These are phyloP conservation scores for Neotoma lepida DNA, from an alignment of 2,113 vertebrate species.

Conservation along the genomic window DNA sequence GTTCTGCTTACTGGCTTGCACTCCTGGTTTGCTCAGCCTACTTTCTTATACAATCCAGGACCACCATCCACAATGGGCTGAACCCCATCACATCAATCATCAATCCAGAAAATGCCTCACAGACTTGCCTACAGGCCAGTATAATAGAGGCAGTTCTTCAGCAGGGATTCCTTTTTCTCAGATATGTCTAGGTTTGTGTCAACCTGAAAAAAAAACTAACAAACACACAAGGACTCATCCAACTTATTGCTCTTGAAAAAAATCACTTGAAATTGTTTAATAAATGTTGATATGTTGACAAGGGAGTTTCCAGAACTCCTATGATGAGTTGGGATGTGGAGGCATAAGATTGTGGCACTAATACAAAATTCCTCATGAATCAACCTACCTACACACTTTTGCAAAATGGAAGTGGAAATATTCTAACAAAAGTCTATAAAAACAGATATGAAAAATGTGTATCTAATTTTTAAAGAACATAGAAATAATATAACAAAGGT, in stretches of 20 bases:
- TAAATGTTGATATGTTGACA: not conserved
- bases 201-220: not conserved
- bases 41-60: not conserved
- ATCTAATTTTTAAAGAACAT: not conserved
- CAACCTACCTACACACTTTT: not conserved
- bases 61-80: not conserved
- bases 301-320: not conserved
- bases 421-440: not conserved
- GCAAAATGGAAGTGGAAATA: conserved; percentile 1
- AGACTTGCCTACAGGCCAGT: too few species aligned
- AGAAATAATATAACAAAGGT: conserved; percentile 54
- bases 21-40: not conserved
- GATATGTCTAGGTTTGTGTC: not conserved
- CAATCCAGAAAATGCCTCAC: not conserved
- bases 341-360: not conserved
- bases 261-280: not conserved
- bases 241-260: not conserved
- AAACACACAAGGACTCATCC: not conserved
- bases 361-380: not conserved
- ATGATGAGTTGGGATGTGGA: not conserved
- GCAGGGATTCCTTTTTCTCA: not conserved
- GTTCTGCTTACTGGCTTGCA: not conserved
- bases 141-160: not conserved
- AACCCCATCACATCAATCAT: not conserved
- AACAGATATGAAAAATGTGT: not conserved